Conservation (phyloP, 2,888 invertebrate genomes). For the Clistopyga incitator region DNA sequence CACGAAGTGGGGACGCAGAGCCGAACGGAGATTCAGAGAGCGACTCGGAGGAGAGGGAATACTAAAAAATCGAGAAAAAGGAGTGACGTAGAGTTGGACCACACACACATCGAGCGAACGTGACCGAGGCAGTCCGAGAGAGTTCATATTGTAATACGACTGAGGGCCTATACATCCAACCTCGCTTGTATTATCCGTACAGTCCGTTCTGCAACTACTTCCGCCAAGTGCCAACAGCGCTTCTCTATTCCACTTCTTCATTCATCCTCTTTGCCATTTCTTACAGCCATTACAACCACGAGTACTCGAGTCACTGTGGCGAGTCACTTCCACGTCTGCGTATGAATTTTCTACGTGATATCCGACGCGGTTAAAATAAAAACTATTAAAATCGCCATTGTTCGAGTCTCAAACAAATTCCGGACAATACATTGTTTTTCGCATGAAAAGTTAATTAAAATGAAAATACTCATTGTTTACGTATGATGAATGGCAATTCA, state of each 20-base stretch:
- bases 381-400: neutral
- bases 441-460: neutral
- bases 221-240: conserved; percentile 68
- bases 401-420: neutral
- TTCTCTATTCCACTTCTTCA: conserved; percentile 24
- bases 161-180: conserved; percentile 73
- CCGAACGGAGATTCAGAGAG: conserved; percentile 45
- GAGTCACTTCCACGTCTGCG: neutral
- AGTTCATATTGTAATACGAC: conserved; percentile 83
- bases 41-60: conserved; percentile 34
- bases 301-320: neutral
- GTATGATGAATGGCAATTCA: neutral
- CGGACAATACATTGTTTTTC: neutral
- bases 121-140: conserved; percentile 81
- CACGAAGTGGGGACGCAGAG: conserved; percentile 61
- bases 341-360: neutral
- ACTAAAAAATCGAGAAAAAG: conserved; percentile 60
- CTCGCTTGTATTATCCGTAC: conserved; percentile 80
- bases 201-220: conserved; percentile 80
- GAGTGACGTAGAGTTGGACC: conserved; percentile 79
- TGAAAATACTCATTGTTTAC: no score
- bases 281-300: neutral
- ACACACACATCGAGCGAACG: conserved; percentile 82
- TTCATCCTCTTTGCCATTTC: conserved; percentile 20
- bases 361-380: neutral